Evolutionary conservation across 1,140 invertebrate genomes (phyloP).

Genomic region (Drosophila kepulauana): DNA sequence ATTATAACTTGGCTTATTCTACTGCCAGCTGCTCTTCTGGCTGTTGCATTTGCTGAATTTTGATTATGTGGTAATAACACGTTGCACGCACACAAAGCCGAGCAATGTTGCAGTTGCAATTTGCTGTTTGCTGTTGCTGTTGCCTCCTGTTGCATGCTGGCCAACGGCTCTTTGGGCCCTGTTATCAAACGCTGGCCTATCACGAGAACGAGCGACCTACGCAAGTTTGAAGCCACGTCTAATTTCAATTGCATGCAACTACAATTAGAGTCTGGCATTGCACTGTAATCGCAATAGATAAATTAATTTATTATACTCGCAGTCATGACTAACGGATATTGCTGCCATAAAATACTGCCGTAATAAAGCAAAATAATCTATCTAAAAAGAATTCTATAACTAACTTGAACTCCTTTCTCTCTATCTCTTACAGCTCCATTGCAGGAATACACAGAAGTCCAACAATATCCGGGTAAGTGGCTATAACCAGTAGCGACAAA

Average conservation of each 20-base stretch:
- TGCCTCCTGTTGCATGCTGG: constrained; percentile 43
- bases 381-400: constrained; percentile 30
- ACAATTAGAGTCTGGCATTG: constrained; percentile 72
- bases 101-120: constrained; percentile 49
- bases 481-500: not conserved
- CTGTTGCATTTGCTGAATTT: constrained; percentile 62
- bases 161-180: constrained; percentile 54
- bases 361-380: constrained; percentile 43
- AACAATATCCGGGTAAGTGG: constrained; percentile 82
- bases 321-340: constrained; percentile 76
- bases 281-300: constrained; percentile 60
- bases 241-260: constrained; percentile 73
- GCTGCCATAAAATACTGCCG: constrained; percentile 62
- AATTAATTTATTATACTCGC: constrained; percentile 75
- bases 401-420: constrained; percentile 36
- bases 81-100: constrained; percentile 74
- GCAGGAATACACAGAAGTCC: constrained; percentile 80
- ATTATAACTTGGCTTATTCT: constrained; percentile 49
- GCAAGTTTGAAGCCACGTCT: constrained; percentile 44
- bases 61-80: constrained; percentile 81
- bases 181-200: constrained; percentile 62
- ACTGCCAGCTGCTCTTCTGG: constrained; percentile 19
- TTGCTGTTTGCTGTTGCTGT: constrained; percentile 35
- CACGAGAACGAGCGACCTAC: constrained; percentile 48
- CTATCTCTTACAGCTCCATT: constrained; percentile 71